Evolutionary conservation across 2,888 invertebrate genomes (phyloP), one percentile per base, ranked within the genome.

Genomic region (Drosophila sordidapex): DNA sequence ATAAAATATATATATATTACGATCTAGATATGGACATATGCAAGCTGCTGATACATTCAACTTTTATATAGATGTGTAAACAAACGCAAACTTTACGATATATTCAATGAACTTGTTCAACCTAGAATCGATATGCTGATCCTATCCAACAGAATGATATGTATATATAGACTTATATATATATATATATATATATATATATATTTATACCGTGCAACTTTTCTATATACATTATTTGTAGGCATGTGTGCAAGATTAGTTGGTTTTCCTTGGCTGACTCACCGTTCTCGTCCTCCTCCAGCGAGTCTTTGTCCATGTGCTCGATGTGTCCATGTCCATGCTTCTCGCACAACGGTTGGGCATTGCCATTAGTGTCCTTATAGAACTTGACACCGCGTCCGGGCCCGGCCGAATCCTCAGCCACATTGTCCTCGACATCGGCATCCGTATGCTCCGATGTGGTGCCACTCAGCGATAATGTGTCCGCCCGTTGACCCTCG

Each of bases 391-490:
- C 48, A 1, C n/a, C 35, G 33, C 70, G 54, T 38, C 36, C 36
- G 18, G 66, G 70, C 91, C 4, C 57, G 4, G 81, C 74, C 11
- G 80, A 74, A 40, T 93, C 93, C 64, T 95, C 95, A 76, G 96
- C 95, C 1, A 95, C 92, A 89, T 97, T 97, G 88, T 97, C 97
- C 92, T 97, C 97, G 0, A 97, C 94, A 89, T 97, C 97, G 0
- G 97, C 97, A 90, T 97, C 97, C 2, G 96, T 96, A 88, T 96
- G 95, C 77, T 95, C 95, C n/a, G 95, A 94, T 25, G 95, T 87
- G 18, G 76, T 83, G 3, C 57, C 61, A 33, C 78, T 89, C 1
- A 75, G 74, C 6, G 87, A 83, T 2, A 66, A 46, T 18, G 76
- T 70, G n/a, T 88, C 74, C 2, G 74, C 58, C 21, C 65, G 73